These are phyloP conservation scores for Dipus sagitta DNA, from an alignment of 2,797 vertebrate species.

Conservation along the genomic window DNA sequence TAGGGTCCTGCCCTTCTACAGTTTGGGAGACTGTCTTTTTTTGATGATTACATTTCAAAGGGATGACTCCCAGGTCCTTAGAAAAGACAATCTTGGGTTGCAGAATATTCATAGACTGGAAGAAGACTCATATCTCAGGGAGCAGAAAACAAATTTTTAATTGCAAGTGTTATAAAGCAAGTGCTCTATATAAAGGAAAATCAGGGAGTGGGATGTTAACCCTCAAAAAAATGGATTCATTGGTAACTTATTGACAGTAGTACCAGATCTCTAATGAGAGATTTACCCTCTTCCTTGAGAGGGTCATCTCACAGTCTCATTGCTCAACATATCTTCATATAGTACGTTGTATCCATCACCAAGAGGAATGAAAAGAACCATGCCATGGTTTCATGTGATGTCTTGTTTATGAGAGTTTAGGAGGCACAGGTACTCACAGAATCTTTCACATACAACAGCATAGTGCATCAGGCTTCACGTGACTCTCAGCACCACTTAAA, in stretches of 20 bases:
- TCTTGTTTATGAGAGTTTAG: background rate
- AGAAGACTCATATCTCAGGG: conserved; percentile 4
- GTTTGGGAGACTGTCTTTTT: background rate
- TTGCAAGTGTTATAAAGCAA: conserved; percentile 39
- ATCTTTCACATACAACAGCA: background rate
- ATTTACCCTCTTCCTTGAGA: background rate
- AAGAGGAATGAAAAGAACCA: background rate
- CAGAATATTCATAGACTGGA: background rate
- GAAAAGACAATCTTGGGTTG: background rate
- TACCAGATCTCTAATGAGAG: background rate
- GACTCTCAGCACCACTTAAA: background rate
- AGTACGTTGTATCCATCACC: background rate
- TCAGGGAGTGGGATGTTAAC: background rate
- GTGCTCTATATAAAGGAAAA: background rate
- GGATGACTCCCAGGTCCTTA: background rate
- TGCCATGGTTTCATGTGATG: background rate
- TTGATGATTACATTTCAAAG: conserved; percentile 49
- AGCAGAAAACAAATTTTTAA: conserved; percentile 22
- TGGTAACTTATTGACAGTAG: background rate
- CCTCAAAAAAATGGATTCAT: background rate
- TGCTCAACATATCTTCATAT: background rate
- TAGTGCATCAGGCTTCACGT: conserved; percentile 8
- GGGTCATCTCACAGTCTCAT: background rate
- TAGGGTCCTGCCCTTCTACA: background rate
- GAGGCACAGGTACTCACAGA: background rate